Conservation (phyloP, 2,113 vertebrate genomes). For the Atherinomorus stipes region DNA sequence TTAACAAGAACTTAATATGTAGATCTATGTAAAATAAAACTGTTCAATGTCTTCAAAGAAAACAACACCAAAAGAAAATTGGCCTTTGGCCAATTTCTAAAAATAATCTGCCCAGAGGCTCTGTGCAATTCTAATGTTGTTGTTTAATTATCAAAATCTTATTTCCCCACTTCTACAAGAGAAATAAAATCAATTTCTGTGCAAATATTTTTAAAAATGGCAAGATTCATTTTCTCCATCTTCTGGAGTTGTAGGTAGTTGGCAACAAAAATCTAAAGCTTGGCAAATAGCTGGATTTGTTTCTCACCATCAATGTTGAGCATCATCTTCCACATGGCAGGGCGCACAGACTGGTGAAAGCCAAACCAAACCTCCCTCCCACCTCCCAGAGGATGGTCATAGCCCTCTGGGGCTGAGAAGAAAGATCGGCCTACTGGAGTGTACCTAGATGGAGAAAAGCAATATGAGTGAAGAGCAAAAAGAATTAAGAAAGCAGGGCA, state of each 20-base stretch:
- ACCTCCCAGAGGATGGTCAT: slow-evolving; percentile 96
- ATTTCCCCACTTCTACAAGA: slow-evolving; percentile 21
- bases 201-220: not conserved
- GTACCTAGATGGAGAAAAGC: slow-evolving; percentile 84
- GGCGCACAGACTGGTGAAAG: slow-evolving; percentile 98
- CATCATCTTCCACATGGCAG: slow-evolving; percentile 99
- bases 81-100: not conserved
- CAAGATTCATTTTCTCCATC: no score
- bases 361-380: slow-evolving; percentile 99
- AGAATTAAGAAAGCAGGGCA: not conserved
- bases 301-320: slow-evolving; percentile 97
- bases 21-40: not conserved
- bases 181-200: slow-evolving; percentile 20
- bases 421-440: slow-evolving; percentile 99
- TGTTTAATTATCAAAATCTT: slow-evolving; percentile 57
- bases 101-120: slow-evolving; percentile 23
- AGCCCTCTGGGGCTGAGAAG: slow-evolving; percentile 98
- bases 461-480: not conserved
- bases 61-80: slow-evolving; percentile 14
- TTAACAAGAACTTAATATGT: no score
- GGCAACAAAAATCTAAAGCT: not conserved
- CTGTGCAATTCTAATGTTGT: slow-evolving; percentile 11
- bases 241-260: not conserved
- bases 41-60: slow-evolving; percentile 29
- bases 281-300: not conserved